Evolutionary conservation across 2,797 vertebrate species (phyloP), one percentile per base, ranked within the genome.

Genomic region (Pseudochromis fuscus): DNA sequence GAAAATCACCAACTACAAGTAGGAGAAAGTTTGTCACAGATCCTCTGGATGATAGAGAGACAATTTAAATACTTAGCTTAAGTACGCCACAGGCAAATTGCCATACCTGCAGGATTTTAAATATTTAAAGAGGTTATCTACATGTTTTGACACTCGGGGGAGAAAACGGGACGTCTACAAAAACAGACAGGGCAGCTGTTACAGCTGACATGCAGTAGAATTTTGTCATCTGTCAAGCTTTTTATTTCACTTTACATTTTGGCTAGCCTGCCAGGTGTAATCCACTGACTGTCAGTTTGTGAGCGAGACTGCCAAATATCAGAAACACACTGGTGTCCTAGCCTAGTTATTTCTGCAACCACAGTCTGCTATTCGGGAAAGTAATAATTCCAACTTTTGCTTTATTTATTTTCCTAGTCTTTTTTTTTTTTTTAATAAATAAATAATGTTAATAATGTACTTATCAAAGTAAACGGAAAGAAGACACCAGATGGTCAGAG

Each of bases 221-320:
- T 71, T 56, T 62, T 81, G 65, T 81, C 77, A 81, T 75, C 59
- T 53, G 59, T 77, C 65, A 42, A 8, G 49, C 10, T 38, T 21
- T 67, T 74, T 67, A 42, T 40, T 65, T 73, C 24, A 7, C 69
- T 42, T 70, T 24, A 63, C 53, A 38, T 74, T 51, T 45, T 57
- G 40, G 53, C 21, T 53, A 59, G 55, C 55, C 64, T 79, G 65
- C 59, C 72, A 61, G 51, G 58, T 70, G 48, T 49, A 82, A 73
- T 48, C 60, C 64, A 70, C 55, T 35, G 10, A 58, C 68, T 82
- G 53, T 80, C 81, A 82, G 57, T 62, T 67, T 37, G 58, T 40
- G 42, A 76, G 72, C 65, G 46, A 35, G 53, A 57, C 78, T 77
- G 38, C 28, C 51, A 64, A 79, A 77, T 35, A 80, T 78, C 48